Conservation (phyloP, 1,140 invertebrate species). For the Halotydeus destructor region DNA sequence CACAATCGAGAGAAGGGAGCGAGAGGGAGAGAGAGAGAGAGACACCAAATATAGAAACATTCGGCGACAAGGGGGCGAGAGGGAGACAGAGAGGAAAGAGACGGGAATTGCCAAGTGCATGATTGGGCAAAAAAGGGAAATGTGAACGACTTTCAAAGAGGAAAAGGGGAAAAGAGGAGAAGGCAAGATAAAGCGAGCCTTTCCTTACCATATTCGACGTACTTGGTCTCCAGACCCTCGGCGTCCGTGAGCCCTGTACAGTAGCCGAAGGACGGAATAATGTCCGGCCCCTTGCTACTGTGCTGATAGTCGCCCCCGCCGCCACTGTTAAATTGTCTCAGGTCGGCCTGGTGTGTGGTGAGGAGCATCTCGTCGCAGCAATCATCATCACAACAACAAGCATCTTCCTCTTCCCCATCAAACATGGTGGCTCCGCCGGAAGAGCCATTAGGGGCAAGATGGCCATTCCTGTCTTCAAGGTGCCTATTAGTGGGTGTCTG, state of each 20-base stretch:
- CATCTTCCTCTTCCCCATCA: conserved; percentile 5
- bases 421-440: conserved; percentile 1
- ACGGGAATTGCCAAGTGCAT: neutral
- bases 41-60: no score
- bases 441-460: no score
- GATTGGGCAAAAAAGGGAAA: neutral
- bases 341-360: no score
- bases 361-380: conserved; percentile 10
- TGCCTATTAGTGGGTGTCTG: neutral
- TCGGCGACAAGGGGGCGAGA: no score
- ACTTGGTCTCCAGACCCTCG: no score
- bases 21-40: no score
- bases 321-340: conserved; percentile 1
- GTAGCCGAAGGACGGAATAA: conserved; percentile 10
- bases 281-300: conserved; percentile 5
- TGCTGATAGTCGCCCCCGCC: neutral
- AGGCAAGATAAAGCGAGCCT: neutral
- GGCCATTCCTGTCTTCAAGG: no score
- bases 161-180: neutral
- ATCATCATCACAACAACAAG: conserved; percentile 10
- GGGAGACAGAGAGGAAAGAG: no score
- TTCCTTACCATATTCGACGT: neutral
- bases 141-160: neutral
- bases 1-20: no score
- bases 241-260: no score